Conservation (phyloP, 2,113 vertebrate species). For the Neolamprologus sp. region DNA sequence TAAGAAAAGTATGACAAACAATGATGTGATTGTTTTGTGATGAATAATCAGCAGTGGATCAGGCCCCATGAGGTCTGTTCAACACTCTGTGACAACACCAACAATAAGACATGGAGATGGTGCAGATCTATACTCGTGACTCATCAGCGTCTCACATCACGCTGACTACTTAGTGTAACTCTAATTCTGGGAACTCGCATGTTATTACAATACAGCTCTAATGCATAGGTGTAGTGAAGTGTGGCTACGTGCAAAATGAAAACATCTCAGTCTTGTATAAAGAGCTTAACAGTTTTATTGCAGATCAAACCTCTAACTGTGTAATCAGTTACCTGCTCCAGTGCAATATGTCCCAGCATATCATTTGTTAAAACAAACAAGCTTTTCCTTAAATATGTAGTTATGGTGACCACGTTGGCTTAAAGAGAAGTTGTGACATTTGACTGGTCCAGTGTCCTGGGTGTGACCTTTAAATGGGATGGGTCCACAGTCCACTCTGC, state of each 20-base stretch:
- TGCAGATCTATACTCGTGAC: background rate
- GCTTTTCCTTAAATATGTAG: background rate
- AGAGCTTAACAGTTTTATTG: background rate
- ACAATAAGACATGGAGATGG: background rate
- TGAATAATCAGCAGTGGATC: background rate
- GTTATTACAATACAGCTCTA: background rate
- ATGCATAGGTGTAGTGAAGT: background rate
- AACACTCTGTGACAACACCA: background rate
- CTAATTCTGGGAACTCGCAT: background rate
- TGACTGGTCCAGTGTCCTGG: background rate
- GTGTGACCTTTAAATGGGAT: background rate
- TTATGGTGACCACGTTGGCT: fast-evolving
- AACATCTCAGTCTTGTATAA: background rate
- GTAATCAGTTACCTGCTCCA: background rate
- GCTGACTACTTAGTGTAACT: background rate
- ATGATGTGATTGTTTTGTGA: fast-evolving
- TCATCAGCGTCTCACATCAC: background rate
- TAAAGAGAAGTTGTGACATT: fast-evolving
- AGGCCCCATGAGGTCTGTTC: background rate
- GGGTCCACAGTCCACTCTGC: background rate
- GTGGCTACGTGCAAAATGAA: background rate
- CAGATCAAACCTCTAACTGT: background rate
- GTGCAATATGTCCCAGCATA: background rate
- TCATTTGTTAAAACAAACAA: background rate
- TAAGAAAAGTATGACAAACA: background rate